Percentiles rank a stretch among this genome's conserved stretches.
phyloP scores from a whole-genome alignment of 2,113 vertebrate species.

The Syngnathus scovelli region DNA sequence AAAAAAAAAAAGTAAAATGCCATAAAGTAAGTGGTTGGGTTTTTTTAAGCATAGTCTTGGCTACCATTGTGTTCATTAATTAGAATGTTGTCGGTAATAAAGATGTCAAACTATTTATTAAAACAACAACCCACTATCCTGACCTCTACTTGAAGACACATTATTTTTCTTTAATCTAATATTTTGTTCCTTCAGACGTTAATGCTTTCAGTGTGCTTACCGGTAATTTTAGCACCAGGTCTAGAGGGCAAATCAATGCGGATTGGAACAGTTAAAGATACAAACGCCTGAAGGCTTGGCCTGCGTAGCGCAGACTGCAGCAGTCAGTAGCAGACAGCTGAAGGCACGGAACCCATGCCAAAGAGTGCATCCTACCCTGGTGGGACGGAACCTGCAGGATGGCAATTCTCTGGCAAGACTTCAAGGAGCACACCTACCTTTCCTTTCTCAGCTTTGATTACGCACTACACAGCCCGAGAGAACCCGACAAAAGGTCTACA shows the following conservation, averaged over 20 bases:
- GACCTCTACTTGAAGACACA: not conserved
- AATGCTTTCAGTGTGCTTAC: conserved; percentile 7
- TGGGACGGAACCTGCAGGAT: conserved; percentile 10
- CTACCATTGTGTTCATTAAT: not conserved
- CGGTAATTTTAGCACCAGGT: conserved; percentile 13
- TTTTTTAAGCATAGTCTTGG: not conserved
- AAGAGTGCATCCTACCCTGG: conserved; percentile 23
- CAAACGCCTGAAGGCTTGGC: conserved; percentile 24
- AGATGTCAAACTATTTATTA: not conserved
- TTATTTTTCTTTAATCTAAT: not conserved
- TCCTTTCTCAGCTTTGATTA: not conserved
- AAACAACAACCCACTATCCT: not conserved
- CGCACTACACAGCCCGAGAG: not conserved
- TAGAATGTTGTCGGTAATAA: not conserved
- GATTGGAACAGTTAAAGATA: conserved; percentile 8
- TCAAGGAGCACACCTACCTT: not conserved
- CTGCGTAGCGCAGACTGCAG: conserved; percentile 22
- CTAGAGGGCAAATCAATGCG: conserved; percentile 15
- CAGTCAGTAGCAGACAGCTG: conserved; percentile 30
- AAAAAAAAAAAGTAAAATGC: not conserved
- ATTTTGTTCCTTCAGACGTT: conserved; percentile 1
- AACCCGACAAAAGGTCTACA: conserved; percentile 3
- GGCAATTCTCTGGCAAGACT: conserved; percentile 1
- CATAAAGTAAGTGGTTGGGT: not conserved
- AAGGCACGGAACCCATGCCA: conserved; percentile 34